phyloP scores from a whole-genome alignment of 2,113 vertebrate genomes.

The Brachypodius melanocephalos region DNA sequence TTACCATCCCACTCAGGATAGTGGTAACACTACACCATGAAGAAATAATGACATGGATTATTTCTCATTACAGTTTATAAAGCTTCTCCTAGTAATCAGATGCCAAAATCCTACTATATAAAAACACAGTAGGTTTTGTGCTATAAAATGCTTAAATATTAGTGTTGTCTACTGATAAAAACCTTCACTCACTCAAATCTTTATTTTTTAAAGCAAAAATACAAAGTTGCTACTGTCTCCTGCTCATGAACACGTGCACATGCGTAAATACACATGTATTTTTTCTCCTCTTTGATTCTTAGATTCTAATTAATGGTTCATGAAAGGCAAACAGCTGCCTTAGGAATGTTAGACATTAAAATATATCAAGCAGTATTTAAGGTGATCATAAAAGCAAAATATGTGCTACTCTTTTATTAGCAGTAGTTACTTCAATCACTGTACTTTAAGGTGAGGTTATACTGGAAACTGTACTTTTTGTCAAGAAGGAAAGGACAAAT shows the following conservation, averaged over 20 bases:
- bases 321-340: conserved; percentile 25
- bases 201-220: background rate
- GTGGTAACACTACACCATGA: background rate
- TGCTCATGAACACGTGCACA: background rate
- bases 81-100: background rate
- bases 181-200: background rate
- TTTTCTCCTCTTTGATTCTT: background rate
- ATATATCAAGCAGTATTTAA: conserved; percentile 1
- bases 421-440: background rate
- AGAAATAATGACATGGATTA: background rate
- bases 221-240: background rate
- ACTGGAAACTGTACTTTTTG: background rate
- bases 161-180: background rate
- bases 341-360: conserved; percentile 1
- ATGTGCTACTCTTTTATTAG: background rate
- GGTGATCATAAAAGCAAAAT: background rate
- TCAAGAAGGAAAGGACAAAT: background rate
- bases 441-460: background rate
- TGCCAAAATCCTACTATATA: background rate
- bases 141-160: background rate
- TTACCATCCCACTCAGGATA: background rate
- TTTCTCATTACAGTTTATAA: background rate
- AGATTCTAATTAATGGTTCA: conserved; percentile 19
- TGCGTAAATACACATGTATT: background rate
- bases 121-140: background rate